A percentile compares a stretch with the other conserved stretches of the same genome.
phyloP scores from a whole-genome alignment of 1,140 invertebrate genomes.

The Monochamus saltuarius region DNA sequence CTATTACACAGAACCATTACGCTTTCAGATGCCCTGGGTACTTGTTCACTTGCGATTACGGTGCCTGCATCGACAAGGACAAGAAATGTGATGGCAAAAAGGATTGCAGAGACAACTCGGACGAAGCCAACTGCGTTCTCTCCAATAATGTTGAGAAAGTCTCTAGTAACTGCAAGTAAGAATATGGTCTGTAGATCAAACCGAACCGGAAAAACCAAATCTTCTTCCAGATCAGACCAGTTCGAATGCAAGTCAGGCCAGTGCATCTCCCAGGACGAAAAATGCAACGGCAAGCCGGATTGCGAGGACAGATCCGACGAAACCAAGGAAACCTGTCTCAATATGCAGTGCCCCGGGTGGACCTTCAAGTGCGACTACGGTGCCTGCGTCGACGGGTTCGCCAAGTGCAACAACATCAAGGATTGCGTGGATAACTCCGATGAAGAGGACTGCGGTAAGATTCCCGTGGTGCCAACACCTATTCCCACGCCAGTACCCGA shows the following conservation, averaged over 20 bases:
- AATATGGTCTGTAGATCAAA: background rate
- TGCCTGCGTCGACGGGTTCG: slow-evolving; percentile 39
- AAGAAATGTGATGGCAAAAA: slow-evolving; percentile 58
- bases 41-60: slow-evolving; percentile 57
- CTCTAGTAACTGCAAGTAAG: slow-evolving; percentile 32
- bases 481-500: slow-evolving; percentile 5
- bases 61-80: slow-evolving; percentile 55
- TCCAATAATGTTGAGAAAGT: slow-evolving; percentile 7
- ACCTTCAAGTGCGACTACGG: slow-evolving; percentile 44
- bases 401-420: slow-evolving; percentile 57
- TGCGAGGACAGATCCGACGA: slow-evolving; percentile 68
- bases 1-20: too few species aligned
- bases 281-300: slow-evolving; percentile 55
- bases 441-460: slow-evolving; percentile 51
- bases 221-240: slow-evolving; percentile 35
- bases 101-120: slow-evolving; percentile 61
- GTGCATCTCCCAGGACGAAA: slow-evolving; percentile 58
- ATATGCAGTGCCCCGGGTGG: slow-evolving; percentile 35
- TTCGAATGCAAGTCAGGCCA: slow-evolving; percentile 60
- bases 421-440: slow-evolving; percentile 73
- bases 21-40: slow-evolving; percentile 40
- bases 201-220: background rate
- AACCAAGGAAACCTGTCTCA: slow-evolving; percentile 44
- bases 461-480: background rate
- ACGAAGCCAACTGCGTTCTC: slow-evolving; percentile 52